phyloP scores from a whole-genome alignment of 2,888 invertebrate genomes.

The Lithophane ornitopus region DNA sequence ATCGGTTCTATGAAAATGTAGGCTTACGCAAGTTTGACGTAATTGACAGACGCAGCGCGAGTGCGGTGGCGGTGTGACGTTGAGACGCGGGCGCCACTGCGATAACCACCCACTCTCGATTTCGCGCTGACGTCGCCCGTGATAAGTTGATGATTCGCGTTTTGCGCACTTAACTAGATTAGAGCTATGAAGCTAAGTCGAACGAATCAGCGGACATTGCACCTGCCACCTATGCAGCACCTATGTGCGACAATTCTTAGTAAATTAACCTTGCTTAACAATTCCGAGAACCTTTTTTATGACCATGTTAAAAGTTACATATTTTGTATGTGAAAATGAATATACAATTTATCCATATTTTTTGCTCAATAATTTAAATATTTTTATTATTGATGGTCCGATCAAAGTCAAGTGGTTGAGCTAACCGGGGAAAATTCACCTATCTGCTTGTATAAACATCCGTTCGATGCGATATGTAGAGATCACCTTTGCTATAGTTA shows the following conservation, averaged over 20 bases:
- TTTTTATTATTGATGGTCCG: conserved; percentile 32
- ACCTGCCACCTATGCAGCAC: conserved; percentile 5
- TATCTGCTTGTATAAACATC: conserved; percentile 81
- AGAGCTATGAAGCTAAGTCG: conserved; percentile 38
- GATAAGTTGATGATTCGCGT: conserved; percentile 78
- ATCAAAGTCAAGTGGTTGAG: conserved; percentile 67
- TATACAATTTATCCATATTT: neutral
- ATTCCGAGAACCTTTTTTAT: conserved; percentile 22
- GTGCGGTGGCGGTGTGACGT: conserved; percentile 71
- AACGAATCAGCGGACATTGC: conserved; percentile 32
- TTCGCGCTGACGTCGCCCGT: conserved; percentile 78
- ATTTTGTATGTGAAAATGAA: neutral
- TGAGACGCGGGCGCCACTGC: conserved; percentile 73
- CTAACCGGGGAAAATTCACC: conserved; percentile 73
- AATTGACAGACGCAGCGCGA: conserved; percentile 73
- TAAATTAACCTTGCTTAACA: conserved; percentile 29
- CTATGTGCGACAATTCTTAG: conserved; percentile 21
- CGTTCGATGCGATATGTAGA: conserved; percentile 71
- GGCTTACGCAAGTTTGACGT: conserved; percentile 77
- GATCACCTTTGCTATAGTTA: conserved; percentile 77
- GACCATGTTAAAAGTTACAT: neutral
- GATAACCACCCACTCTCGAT: conserved; percentile 83
- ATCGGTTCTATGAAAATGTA: conserved; percentile 69
- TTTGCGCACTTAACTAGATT: conserved; percentile 68
- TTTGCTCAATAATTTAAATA: conserved; percentile 11